Evolutionary conservation across 2,113 vertebrate species (phyloP).

Genomic region (Harpagus bidentatus): DNA sequence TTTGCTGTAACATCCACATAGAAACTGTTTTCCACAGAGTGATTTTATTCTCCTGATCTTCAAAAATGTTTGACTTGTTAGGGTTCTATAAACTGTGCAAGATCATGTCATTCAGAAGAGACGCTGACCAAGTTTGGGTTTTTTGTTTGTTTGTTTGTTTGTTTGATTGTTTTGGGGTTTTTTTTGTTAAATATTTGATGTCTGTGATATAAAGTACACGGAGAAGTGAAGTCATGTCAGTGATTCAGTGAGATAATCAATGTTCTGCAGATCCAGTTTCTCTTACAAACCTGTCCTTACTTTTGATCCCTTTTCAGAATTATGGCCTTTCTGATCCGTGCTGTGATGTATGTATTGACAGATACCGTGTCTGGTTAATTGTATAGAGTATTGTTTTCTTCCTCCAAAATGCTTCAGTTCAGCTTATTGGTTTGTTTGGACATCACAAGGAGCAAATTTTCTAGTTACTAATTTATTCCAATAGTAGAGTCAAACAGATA

Average conservation of each 20-base stretch:
- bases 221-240: not conserved
- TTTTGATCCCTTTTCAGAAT: not conserved
- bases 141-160: not conserved
- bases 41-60: not conserved
- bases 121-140: not conserved
- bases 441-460: slow-evolving; percentile 12
- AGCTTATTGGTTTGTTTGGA: not conserved
- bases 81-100: not conserved
- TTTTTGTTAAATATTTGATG: not conserved
- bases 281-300: not conserved
- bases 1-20: not conserved
- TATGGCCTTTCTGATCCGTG: not conserved
- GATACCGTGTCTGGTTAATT: not conserved
- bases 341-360: not conserved
- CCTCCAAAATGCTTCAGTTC: not conserved
- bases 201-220: not conserved
- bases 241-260: not conserved
- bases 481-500: not conserved
- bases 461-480: not conserved
- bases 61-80: not conserved
- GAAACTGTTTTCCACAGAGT: not conserved
- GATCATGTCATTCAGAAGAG: not conserved
- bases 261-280: not conserved
- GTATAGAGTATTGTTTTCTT: not conserved
- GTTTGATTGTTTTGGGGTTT: too few species aligned